Evolutionary conservation across 2,797 vertebrate species (phyloP).

Genomic region (Amphiprion clarkii): DNA sequence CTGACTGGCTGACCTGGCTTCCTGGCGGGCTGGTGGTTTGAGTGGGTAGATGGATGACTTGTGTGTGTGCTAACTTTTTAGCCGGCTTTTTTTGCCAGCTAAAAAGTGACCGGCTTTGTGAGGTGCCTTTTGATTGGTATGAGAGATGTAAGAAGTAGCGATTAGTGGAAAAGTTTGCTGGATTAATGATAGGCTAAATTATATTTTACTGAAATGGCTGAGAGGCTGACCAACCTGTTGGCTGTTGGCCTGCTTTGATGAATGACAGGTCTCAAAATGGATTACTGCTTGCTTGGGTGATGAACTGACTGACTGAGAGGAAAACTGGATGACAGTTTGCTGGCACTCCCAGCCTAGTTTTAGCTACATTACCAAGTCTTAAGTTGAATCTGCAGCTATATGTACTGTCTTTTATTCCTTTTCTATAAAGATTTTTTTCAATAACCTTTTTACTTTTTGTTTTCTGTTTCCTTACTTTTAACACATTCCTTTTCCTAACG

Average conservation of each 20-base stretch:
- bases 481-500: neutral
- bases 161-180: conserved; percentile 21
- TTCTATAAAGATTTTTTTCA: neutral
- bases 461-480: neutral
- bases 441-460: neutral
- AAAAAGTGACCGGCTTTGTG: conserved; percentile 11
- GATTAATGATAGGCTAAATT: conserved; percentile 10
- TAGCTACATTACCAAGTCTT: neutral
- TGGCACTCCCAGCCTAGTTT: conserved; percentile 1
- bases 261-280: conserved; percentile 17
- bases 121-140: neutral
- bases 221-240: conserved; percentile 23
- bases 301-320: conserved; percentile 24
- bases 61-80: conserved; percentile 46
- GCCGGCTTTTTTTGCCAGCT: conserved; percentile 25
- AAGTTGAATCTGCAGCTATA: neutral
- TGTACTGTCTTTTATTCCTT: neutral
- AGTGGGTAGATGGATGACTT: conserved; percentile 52
- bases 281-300: conserved; percentile 25
- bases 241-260: conserved; percentile 23
- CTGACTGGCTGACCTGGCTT: conserved; percentile 75
- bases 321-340: conserved; percentile 8
- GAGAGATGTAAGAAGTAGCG: neutral
- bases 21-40: conserved; percentile 50
- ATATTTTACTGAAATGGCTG: conserved; percentile 23